Evolutionary conservation across 2,888 invertebrate genomes (phyloP), one percentile per base, ranked within the genome.

Genomic region (Watsonalla cultraria): DNA sequence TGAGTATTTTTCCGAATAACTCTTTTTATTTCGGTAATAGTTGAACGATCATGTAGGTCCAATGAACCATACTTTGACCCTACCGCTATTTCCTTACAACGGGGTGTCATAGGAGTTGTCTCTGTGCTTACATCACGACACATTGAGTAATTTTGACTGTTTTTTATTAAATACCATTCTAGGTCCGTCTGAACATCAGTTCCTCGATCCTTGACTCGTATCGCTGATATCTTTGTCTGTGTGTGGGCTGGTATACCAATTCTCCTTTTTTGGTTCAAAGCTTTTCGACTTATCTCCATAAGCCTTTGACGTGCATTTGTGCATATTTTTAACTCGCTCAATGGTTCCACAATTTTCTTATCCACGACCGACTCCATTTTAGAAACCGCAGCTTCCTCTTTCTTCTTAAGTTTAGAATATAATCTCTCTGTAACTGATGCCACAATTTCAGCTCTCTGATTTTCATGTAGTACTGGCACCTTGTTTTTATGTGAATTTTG

Each of bases 341-440:
- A 65, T 8, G 89, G 86, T 63, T 89, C 88, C 60, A 84, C 72
- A 48, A 84, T 78, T 73, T 86, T 90, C 60, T 75, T 90, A 46
- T 90, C 91, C 9, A 86, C 70, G 13, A 79, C 65, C 37, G 85
- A 64, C 65, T 92, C 80, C 67, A 91, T 76, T 79, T 88, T 76
- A 45, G 89, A 64, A 53, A 84, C 66, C 51, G 78, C 73, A 68
- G 74, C 83, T 84, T 84, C 92, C 82, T 86, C 92, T 85, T 83
- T 93, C 83, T 74, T 91, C 78, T 90, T 93, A 37, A 90, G 63
- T 63, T 78, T 93, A 0, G 92, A 91, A 71, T 94, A 95, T 11
- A 95, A 80, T 64, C 94, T 85, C 64, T 93, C 92, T 4, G 95
- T 95, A 4, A 95, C 95, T 0, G 94, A 94, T 5, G 94, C 94